Percentiles rank a stretch among this genome's conserved stretches.
These are phyloP conservation scores for Caerostris darwini DNA, from an alignment of 1,140 invertebrate genomes.

Conservation along the genomic window DNA sequence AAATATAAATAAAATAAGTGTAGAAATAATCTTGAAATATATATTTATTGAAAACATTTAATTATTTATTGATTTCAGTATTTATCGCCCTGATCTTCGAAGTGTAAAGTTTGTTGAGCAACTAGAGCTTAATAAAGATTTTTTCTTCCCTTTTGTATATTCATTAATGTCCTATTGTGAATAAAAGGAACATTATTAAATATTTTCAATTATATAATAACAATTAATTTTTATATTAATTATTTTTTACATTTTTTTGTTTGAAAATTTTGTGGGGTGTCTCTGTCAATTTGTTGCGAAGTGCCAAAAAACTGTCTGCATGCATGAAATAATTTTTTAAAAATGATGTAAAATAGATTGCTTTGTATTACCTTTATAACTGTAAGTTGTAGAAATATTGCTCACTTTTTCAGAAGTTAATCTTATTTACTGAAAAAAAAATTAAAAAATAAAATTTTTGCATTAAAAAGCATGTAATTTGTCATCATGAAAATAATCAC, in stretches of 20 bases:
- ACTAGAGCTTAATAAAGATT: too few species aligned
- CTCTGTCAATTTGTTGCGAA: not conserved
- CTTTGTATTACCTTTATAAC: constrained; percentile 3
- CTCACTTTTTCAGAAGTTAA: not conserved
- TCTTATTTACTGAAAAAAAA: not conserved
- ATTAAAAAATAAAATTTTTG: not conserved
- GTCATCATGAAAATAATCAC: not conserved
- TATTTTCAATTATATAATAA: too few species aligned
- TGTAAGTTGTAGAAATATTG: not conserved
- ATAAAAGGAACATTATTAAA: too few species aligned
- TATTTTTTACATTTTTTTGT: not conserved
- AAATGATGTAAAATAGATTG: not conserved
- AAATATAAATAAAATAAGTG: too few species aligned
- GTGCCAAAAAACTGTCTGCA: not conserved
- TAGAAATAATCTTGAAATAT: too few species aligned
- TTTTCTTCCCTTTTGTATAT: too few species aligned
- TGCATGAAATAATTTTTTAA: constrained; percentile 7
- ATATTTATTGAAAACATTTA: too few species aligned
- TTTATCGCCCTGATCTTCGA: too few species aligned
- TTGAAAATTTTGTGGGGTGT: not conserved
- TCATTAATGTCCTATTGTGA: too few species aligned
- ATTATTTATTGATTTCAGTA: too few species aligned
- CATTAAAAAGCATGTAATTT: not conserved
- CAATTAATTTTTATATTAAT: not conserved
- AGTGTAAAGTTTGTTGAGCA: too few species aligned